phyloP scores from a whole-genome alignment of 2,888 invertebrate species.

The Smittia sp. region DNA sequence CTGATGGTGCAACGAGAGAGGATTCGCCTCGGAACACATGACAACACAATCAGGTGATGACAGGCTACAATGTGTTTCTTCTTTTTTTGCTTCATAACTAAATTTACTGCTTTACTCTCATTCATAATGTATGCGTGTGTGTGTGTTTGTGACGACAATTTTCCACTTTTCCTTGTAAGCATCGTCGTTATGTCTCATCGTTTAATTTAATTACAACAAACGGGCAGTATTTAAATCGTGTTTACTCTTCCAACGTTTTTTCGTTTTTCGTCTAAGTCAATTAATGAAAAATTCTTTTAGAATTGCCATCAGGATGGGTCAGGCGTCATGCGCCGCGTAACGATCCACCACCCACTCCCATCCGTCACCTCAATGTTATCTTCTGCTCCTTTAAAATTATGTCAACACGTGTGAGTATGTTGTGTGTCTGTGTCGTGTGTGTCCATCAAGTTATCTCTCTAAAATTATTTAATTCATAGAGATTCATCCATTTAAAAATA shows the following conservation, averaged over 20 bases:
- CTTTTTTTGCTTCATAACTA: slow-evolving; percentile 8
- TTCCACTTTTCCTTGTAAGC: no score
- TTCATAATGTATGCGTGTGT: neutral
- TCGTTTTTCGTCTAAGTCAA: slow-evolving; percentile 28
- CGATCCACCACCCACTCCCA: slow-evolving; percentile 2
- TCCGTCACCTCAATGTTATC: slow-evolving; percentile 14
- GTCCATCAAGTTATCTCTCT: neutral
- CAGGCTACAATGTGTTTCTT: no score
- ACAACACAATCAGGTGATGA: no score
- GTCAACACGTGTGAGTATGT: slow-evolving; percentile 11
- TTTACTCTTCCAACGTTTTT: slow-evolving; percentile 15
- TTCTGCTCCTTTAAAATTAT: slow-evolving; percentile 13
- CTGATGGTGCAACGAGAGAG: no score
- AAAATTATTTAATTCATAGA: slow-evolving; percentile 28
- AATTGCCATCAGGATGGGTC: slow-evolving; percentile 20
- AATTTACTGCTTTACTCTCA: slow-evolving; percentile 1
- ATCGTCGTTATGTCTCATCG: neutral
- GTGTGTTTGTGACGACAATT: no score
- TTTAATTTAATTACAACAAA: slow-evolving; percentile 37
- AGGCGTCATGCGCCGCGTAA: neutral
- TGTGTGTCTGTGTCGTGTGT: neutral
- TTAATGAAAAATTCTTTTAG: slow-evolving; percentile 30
- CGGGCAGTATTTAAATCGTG: slow-evolving; percentile 40
- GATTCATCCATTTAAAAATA: slow-evolving; percentile 38
- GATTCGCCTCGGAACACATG: no score